Percentiles rank a stretch among this genome's conserved stretches.
Conservation (phyloP, 1,140 invertebrate genomes). For the Pseudachorutes palmiensis region DNA sequence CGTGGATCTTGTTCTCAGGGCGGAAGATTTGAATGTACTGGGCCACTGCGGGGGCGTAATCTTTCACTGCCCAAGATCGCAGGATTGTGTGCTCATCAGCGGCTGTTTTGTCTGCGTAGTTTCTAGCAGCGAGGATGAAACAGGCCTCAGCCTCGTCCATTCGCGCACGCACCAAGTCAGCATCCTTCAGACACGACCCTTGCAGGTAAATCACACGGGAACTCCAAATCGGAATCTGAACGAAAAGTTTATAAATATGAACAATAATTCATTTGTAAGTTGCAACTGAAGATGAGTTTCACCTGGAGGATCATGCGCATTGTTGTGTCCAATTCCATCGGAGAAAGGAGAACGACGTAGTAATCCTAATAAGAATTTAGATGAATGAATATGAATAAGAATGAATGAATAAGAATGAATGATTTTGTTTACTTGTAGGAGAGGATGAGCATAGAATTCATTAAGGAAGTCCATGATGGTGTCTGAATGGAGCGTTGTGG, state of each 20-base stretch:
- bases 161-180: slow-evolving; percentile 80
- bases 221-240: slow-evolving; percentile 65
- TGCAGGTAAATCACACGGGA: slow-evolving; percentile 96
- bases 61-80: slow-evolving; percentile 47
- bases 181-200: slow-evolving; percentile 86
- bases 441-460: slow-evolving; percentile 95
- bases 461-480: slow-evolving; percentile 98
- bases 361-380: slow-evolving; percentile 62
- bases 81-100: slow-evolving; percentile 96
- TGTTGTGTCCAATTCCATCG: slow-evolving; percentile 92
- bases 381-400: not conserved
- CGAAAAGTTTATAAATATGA: not conserved
- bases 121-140: slow-evolving; percentile 86
- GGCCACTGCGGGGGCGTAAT: slow-evolving; percentile 89
- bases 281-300: no score
- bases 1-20: slow-evolving; percentile 95
- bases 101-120: slow-evolving; percentile 90
- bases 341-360: slow-evolving; percentile 89
- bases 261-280: not conserved
- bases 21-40: slow-evolving; percentile 98
- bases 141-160: slow-evolving; percentile 96
- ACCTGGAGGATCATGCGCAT: slow-evolving; percentile 97
- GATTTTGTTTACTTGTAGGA: slow-evolving; percentile 59
- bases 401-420: not conserved
- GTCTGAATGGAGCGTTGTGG: slow-evolving; percentile 90